Evolutionary conservation across 2,113 vertebrate species (phyloP), one percentile per base, ranked within the genome.

Genomic region (Motacilla alba): DNA sequence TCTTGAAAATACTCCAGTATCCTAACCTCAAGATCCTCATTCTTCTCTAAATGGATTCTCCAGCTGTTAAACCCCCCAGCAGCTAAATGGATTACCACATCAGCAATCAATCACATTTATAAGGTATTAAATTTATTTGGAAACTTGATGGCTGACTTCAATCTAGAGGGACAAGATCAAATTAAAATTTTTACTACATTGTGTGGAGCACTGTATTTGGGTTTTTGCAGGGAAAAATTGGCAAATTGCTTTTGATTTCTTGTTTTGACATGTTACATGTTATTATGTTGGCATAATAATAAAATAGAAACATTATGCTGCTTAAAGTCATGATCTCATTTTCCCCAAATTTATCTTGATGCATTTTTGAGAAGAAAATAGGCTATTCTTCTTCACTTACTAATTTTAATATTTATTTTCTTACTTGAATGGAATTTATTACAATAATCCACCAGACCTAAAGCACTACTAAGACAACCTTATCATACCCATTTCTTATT

Each of bases 41-140:
- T 94, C 67, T 87, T 80, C 68, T 88, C 74, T 83, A 95, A 94
- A 85, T 50, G 21, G 70, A 91, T 95, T 94, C 82, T 88, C 74
- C 35, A 90, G 70, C 91, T 93, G 91, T 66, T 83, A 95, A 87
- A 90, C 59, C 77, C 74, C 81, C 55, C 52, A 88, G 75, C 39
- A 93, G 12, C 49, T 91, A 89, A 87, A 53, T 63, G 63, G 75
- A 93, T 95, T 95, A 93, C 70, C 27, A 67, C 62, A 87, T 91
- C 74, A 93, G 35, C 90, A 93, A 94, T 94, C 90, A 94, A 73
- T 94, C 93, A 93, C 58, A 89, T 94, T 95, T 91, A 94, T 88
- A 93, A 66, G 39, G 75, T 69, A 95, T 87, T 91, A 96, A 94
- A 90, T 93, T 94, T 90, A 93, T 75, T 69, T 69, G 53, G 55